Evolutionary conservation across 2,113 vertebrate species (phyloP).

Genomic region (Oceanodroma tethys): DNA sequence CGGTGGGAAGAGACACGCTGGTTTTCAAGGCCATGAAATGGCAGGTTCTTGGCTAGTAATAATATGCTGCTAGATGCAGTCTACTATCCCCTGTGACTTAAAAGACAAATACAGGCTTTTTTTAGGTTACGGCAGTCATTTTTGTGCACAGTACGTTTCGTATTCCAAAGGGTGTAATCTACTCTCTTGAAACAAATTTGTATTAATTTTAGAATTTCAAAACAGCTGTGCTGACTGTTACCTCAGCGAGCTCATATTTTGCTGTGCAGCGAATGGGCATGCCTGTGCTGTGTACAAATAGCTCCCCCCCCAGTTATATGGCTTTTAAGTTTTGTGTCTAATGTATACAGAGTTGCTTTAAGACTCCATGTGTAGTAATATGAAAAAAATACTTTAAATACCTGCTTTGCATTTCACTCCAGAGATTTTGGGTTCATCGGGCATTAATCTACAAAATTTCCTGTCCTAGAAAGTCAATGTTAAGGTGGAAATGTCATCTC

Average conservation of each 20-base stretch:
- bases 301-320: background rate
- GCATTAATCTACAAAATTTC: background rate
- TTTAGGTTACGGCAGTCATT: background rate
- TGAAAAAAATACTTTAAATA: background rate
- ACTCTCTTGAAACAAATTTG: background rate
- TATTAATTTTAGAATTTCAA: background rate
- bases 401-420: background rate
- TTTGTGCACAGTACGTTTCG: background rate
- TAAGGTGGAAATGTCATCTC: background rate
- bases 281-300: background rate
- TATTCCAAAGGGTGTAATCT: background rate
- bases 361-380: background rate
- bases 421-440: background rate
- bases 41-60: background rate
- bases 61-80: background rate
- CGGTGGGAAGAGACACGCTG: accelerated
- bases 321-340: background rate
- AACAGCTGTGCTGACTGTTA: background rate
- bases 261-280: background rate
- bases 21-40: background rate
- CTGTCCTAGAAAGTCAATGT: background rate
- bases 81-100: background rate
- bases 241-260: background rate
- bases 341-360: background rate
- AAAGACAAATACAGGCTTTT: background rate